Base-by-base conservation (phyloP, 1,140 invertebrate species). In the Heliconius eleuchia region DNA sequence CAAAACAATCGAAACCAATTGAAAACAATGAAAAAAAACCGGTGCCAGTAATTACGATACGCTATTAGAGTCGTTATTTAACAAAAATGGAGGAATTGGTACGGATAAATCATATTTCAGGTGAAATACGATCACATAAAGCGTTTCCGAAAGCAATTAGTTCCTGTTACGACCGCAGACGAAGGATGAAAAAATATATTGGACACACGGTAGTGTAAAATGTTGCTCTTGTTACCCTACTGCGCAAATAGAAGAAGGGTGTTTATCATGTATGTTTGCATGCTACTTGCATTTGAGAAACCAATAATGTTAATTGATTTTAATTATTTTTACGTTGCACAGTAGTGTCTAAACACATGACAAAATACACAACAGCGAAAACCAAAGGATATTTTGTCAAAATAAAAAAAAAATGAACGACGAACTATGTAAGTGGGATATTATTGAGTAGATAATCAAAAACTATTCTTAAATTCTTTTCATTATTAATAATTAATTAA, bases 91-190 rank as follows among this genome's bases (percentile, higher is more conserved):
- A 85, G 86, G 87, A 89, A 83, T 83, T 80, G 84, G 85, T 84
- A 83, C 55, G 81, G 82, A 88, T 92, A 93, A 93, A 93, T 93
- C 91, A 93, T 92, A 89, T 93, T 93, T 89, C 89, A 89, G 86
- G 91, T 93, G 89, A 93, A 90, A 92, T 93, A 93, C 89, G 91
- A 91, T 89, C 91, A 84, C 89, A 93, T 93, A 93, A 93, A 93
- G 80, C 90, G 89, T 91, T 93, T 93, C 91, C 90, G 90, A 92
- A 93, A 91, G 87, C 91, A 93, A 93, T 93, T 93, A 93, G 90
- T 92, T 88, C 80, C 86, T 88, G 90, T 93, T 90, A 90, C 90
- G 91, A 91, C 87, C 89, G 85, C 84, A 87, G 85, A 88, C 85
- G 88, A 86, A 86, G 86, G 82, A 86, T 78, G 85, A 85, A 88